Evolutionary conservation across 2,888 invertebrate genomes (phyloP), one percentile per base, ranked within the genome.

Genomic region (Zygaena filipendulae): DNA sequence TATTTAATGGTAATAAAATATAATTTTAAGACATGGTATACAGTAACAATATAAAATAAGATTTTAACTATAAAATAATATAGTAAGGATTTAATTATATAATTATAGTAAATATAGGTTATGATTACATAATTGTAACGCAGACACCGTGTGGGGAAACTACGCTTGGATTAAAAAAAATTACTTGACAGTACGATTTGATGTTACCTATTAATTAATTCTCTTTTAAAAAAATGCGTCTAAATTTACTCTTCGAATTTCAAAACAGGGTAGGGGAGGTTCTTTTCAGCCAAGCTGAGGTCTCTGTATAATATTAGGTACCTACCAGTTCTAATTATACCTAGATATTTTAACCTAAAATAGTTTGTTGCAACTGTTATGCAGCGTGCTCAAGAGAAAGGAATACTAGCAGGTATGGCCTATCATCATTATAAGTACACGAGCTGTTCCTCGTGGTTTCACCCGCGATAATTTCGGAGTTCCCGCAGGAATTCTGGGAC

Each of bases 91-190:
- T 6, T 13, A 13, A 3, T 7, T 8, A 14, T 18, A 14, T 22
- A 21, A 6, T 14, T 7, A 13, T 11, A 20, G n/a, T 27, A 21
- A 21, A 21, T 7, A 13, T 9, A 13, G 3, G n/a, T 21, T 21
- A 8, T 23, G 32, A 14, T 29, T 52, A 54, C 45, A 47, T 52
- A 38, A 51, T 47, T 45, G 49, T 53, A 60, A 57, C 45, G 59
- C 69, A 64, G 59, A 59, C 54, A 72, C 64, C 63, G 72, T 74
- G 71, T 75, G 77, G 77, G 77, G 77, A 79, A 79, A 79, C 77
- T 79, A 79, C 77, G 77, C 77, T 79, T 79, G 66, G 66, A 68
- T n/a, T 60, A 67, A 59, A 60, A 59, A 60, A 55, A 61, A 63
- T 66, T 59, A 64, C 62, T 74, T 69, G 66, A 66, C 64, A 61